Percentiles rank a stretch among this genome's conserved stretches.
These are phyloP conservation scores for Lottia gigantea DNA, from an alignment of 2,888 invertebrate species.

Conservation along the genomic window DNA sequence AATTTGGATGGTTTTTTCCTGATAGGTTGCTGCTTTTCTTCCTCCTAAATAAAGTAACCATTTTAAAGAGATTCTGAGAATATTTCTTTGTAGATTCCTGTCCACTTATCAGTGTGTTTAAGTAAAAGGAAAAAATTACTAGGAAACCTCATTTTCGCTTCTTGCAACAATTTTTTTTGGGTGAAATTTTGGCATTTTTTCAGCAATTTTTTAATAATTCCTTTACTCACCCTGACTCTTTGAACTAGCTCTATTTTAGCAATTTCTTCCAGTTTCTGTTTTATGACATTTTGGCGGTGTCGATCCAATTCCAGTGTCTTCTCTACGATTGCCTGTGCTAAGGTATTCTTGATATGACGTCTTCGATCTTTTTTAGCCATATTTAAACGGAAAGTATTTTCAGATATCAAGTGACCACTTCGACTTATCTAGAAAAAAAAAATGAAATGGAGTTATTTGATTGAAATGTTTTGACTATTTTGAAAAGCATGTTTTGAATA, in stretches of 20 bases:
- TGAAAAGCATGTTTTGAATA: too few relatives aligned
- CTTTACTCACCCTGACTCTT: slow-evolving; percentile 62
- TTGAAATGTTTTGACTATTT: too few relatives aligned
- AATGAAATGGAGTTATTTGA: too few relatives aligned
- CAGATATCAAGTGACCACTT: slow-evolving; percentile 62
- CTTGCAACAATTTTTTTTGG: neutral
- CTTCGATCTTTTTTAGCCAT: slow-evolving; percentile 66
- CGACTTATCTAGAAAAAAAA: slow-evolving; percentile 52
- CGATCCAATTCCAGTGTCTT: slow-evolving; percentile 66
- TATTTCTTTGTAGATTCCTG: too few relatives aligned
- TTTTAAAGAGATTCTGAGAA: too few relatives aligned
- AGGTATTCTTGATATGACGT: slow-evolving; percentile 65
- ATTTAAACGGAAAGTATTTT: slow-evolving; percentile 62
- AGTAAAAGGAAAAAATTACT: too few relatives aligned
- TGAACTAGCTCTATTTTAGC: slow-evolving; percentile 66
- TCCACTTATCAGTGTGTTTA: neutral
- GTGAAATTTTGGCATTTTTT: neutral
- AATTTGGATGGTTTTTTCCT: too few relatives aligned
- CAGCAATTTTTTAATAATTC: too few relatives aligned
- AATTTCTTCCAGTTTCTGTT: slow-evolving; percentile 66
- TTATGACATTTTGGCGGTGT: slow-evolving; percentile 61
- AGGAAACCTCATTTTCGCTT: too few relatives aligned
- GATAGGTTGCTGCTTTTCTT: too few relatives aligned
- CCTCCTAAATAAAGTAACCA: too few relatives aligned
- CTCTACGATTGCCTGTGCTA: slow-evolving; percentile 68